Evolutionary conservation across 1,140 invertebrate genomes (phyloP).

Genomic region (Alviniconcha marisindica): DNA sequence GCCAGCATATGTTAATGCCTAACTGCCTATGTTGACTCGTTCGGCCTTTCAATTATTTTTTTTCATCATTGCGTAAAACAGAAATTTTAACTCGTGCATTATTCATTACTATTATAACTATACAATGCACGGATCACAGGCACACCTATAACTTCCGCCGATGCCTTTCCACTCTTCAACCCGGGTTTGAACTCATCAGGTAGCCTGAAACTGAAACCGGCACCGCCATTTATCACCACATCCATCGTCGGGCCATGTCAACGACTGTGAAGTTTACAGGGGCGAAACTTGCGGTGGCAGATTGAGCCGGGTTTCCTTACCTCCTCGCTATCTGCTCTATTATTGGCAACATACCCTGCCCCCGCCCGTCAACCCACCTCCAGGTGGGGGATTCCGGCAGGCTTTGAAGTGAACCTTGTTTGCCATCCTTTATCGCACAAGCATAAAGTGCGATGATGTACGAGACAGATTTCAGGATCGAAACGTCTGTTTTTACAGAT

Average conservation of each 20-base stretch:
- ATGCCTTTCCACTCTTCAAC: too few species aligned
- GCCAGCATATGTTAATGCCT: too few species aligned
- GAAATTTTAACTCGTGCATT: too few species aligned
- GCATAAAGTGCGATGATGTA: neutral
- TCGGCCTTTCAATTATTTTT: too few species aligned
- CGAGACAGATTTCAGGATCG: neutral
- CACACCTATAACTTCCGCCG: too few species aligned
- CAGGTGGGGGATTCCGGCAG: neutral
- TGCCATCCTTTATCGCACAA: slow-evolving; percentile 1
- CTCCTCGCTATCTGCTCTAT: neutral
- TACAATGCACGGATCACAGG: too few species aligned
- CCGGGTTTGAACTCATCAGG: neutral
- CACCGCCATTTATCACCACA: neutral
- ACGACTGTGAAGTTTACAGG: neutral
- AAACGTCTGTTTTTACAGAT: too few species aligned
- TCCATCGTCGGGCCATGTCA: neutral
- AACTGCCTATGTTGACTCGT: too few species aligned
- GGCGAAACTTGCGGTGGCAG: neutral
- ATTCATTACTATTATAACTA: too few species aligned
- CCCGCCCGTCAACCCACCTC: neutral
- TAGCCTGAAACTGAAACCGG: neutral
- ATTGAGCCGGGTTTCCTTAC: neutral
- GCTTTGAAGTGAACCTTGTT: neutral
- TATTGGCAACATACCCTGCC: neutral
- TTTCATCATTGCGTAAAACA: too few species aligned